Evolutionary conservation across 2,888 invertebrate species (phyloP).

Genomic region (Chymomyza procnemis): DNA sequence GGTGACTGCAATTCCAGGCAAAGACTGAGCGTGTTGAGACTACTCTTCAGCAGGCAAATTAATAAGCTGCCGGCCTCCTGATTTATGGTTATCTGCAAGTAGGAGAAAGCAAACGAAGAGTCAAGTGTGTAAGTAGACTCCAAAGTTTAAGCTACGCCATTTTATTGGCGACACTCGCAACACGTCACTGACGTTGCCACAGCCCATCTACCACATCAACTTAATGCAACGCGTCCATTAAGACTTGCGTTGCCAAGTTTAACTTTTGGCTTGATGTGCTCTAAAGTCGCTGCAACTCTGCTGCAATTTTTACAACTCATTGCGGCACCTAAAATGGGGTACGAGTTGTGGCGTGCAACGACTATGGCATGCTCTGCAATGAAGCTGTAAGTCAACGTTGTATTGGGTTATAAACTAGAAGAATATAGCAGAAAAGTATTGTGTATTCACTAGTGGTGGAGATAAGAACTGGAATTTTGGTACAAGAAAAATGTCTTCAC

Average conservation of each 20-base stretch:
- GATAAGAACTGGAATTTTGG: too few relatives aligned
- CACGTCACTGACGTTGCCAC: background rate
- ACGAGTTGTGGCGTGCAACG: too few relatives aligned
- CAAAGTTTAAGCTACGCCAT: slow-evolving; percentile 8
- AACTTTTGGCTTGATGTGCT: slow-evolving; percentile 30
- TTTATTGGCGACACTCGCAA: slow-evolving; percentile 29
- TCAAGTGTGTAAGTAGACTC: slow-evolving; percentile 13
- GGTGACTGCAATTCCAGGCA: slow-evolving; percentile 71
- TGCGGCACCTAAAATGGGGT: slow-evolving; percentile 22
- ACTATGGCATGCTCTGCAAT: too few relatives aligned
- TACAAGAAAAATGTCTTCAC: too few relatives aligned
- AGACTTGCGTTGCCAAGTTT: slow-evolving; percentile 28
- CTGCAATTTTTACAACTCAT: slow-evolving; percentile 67
- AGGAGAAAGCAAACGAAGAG: slow-evolving; percentile 14
- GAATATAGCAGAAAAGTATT: too few relatives aligned
- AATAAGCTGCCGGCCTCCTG: slow-evolving; percentile 87
- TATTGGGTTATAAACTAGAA: too few relatives aligned
- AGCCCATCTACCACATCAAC: slow-evolving; percentile 5
- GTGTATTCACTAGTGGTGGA: too few relatives aligned
- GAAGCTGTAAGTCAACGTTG: too few relatives aligned
- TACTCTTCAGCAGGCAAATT: slow-evolving; percentile 76
- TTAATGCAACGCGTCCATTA: slow-evolving; percentile 61
- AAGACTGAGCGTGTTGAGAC: slow-evolving; percentile 74
- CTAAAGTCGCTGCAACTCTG: slow-evolving; percentile 23
- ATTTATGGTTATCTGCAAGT: slow-evolving; percentile 86